Conservation (phyloP, 2,797 vertebrate species). For the Gephyroberyx darwinii region DNA sequence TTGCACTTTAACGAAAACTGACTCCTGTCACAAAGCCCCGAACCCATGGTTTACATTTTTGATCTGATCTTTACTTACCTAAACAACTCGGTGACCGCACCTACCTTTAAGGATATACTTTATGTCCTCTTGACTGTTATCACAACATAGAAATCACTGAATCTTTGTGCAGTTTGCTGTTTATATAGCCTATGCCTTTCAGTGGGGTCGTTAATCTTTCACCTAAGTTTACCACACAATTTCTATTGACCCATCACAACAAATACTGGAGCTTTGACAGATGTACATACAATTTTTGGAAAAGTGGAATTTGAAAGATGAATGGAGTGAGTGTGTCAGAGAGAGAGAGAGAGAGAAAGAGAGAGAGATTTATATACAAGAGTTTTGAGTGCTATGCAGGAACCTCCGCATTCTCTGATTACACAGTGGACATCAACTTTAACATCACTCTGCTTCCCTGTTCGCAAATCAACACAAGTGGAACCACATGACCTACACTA, state of each 20-base stretch:
- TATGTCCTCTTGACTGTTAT: slow-evolving; percentile 86
- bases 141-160: slow-evolving; percentile 73
- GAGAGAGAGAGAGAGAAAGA: slow-evolving; percentile 62
- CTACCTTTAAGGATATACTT: slow-evolving; percentile 86
- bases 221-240: slow-evolving; percentile 68
- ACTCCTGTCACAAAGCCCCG: slow-evolving; percentile 79
- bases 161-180: slow-evolving; percentile 82
- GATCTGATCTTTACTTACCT: slow-evolving; percentile 79
- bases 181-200: slow-evolving; percentile 82
- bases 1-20: slow-evolving; percentile 87
- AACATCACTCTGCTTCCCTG: slow-evolving; percentile 28
- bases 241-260: slow-evolving; percentile 72
- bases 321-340: slow-evolving; percentile 34
- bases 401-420: slow-evolving; percentile 6
- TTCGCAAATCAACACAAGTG: slow-evolving; percentile 44
- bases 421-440: slow-evolving; percentile 36
- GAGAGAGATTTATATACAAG: slow-evolving; percentile 41
- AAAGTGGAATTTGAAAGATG: background rate
- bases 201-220: slow-evolving; percentile 73
- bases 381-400: slow-evolving; percentile 34
- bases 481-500: slow-evolving; percentile 41
- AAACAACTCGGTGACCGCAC: slow-evolving; percentile 84
- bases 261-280: slow-evolving; percentile 61
- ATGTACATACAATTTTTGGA: slow-evolving; percentile 73
- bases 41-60: slow-evolving; percentile 86